Percentiles rank a stretch among this genome's conserved stretches.
Evolutionary conservation across 2,113 vertebrate genomes (phyloP).

Genomic region (Turnix velox): DNA sequence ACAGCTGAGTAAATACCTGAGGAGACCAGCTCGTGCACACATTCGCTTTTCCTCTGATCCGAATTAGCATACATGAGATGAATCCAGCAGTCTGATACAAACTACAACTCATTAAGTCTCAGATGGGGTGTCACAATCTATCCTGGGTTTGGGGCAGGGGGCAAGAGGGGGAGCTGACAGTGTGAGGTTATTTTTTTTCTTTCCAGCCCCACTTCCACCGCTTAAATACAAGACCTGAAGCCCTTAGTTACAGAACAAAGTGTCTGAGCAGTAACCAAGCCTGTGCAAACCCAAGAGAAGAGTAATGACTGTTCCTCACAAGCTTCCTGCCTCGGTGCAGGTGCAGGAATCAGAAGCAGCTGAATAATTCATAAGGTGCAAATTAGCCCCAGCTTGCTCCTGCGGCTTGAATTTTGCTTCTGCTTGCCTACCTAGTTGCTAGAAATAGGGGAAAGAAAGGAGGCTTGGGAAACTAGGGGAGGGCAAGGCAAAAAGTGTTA

Average conservation of each 20-base stretch:
- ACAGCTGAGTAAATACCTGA: slow-evolving; percentile 49
- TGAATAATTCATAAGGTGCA: slow-evolving; percentile 78
- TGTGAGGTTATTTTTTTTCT: background rate
- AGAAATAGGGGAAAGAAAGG: slow-evolving; percentile 23
- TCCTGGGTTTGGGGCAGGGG: background rate
- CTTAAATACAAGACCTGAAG: slow-evolving; percentile 47
- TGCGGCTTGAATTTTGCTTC: slow-evolving; percentile 40
- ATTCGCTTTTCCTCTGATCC: background rate
- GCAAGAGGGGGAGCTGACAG: background rate
- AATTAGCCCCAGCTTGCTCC: slow-evolving; percentile 65
- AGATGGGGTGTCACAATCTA: background rate
- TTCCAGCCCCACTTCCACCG: background rate
- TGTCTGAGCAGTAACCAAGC: slow-evolving; percentile 59
- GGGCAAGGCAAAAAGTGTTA: background rate
- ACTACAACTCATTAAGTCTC: background rate
- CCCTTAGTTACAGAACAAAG: slow-evolving; percentile 67
- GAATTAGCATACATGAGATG: slow-evolving; percentile 22
- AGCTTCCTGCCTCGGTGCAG: slow-evolving; percentile 75
- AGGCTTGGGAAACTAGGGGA: slow-evolving; percentile 9
- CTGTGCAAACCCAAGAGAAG: slow-evolving; percentile 57
- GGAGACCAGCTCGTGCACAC: background rate
- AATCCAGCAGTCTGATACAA: slow-evolving; percentile 3
- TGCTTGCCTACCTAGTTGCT: slow-evolving; percentile 67
- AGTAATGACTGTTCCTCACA: slow-evolving; percentile 61
- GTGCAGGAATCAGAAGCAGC: slow-evolving; percentile 72